Evolutionary conservation across 2,888 invertebrate species (phyloP).

Genomic region (Caenorhabditis becei): DNA sequence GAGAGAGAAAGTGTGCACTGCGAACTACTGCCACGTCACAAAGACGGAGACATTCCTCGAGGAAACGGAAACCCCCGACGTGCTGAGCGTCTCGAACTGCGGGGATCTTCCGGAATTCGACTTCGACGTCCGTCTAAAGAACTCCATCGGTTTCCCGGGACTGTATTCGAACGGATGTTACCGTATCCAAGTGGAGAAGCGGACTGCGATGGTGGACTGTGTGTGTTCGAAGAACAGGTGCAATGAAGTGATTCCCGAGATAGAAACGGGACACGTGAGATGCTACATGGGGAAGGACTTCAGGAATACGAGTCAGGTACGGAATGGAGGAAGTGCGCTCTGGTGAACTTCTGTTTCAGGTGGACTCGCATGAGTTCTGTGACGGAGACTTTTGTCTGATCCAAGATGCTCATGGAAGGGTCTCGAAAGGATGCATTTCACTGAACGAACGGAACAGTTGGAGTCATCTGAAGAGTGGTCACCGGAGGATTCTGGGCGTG

Average conservation of each 20-base stretch:
- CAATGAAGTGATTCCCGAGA: conserved; percentile 67
- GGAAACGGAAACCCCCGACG: conserved; percentile 48
- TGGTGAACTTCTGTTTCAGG: conserved; percentile 28
- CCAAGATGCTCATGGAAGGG: conserved; percentile 57
- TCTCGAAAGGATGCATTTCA: conserved; percentile 67
- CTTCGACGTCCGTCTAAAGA: conserved; percentile 67
- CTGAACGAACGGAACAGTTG: conserved; percentile 68
- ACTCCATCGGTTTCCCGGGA: conserved; percentile 65
- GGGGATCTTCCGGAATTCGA: conserved; percentile 70
- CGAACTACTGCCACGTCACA: conserved; percentile 75
- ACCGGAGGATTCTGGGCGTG: conserved; percentile 71
- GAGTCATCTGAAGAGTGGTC: conserved; percentile 71
- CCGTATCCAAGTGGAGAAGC: conserved; percentile 66
- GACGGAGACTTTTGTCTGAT: conserved; percentile 75
- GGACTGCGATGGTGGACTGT: conserved; percentile 68
- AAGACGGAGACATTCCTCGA: conserved; percentile 70
- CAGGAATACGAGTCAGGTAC: conserved; percentile 59
- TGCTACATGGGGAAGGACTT: conserved; percentile 69
- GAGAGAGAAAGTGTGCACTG: conserved; percentile 63
- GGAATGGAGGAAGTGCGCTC: neutral
- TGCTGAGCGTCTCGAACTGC: conserved; percentile 64
- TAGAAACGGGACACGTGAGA: conserved; percentile 65
- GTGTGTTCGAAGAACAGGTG: conserved; percentile 74
- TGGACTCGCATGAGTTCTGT: conserved; percentile 68
- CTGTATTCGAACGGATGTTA: conserved; percentile 75